Evolutionary conservation across 2,797 vertebrate genomes (phyloP).

Genomic region (Chelonia mydas): DNA sequence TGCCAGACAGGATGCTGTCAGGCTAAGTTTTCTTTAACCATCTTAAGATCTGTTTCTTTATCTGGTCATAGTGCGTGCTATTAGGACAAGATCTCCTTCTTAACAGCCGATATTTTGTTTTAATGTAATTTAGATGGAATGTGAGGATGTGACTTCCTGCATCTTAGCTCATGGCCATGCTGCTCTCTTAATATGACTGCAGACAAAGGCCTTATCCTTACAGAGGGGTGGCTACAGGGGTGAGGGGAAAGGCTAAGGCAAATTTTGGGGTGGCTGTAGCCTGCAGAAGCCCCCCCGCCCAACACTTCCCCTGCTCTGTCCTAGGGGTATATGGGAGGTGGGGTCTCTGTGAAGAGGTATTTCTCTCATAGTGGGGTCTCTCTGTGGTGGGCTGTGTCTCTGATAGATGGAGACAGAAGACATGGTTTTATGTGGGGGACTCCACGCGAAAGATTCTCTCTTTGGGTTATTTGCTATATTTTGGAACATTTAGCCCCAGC

Average conservation of each 20-base stretch:
- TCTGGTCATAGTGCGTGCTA: no score
- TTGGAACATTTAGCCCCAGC: accelerated
- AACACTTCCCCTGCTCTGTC: neutral
- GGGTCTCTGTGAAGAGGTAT: neutral
- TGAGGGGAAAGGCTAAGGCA: neutral
- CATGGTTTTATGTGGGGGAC: neutral
- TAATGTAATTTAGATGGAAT: no score
- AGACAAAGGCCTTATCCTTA: no score
- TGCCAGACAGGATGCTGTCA: no score
- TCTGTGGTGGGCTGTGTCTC: neutral
- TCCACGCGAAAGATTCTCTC: neutral
- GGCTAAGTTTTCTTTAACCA: no score
- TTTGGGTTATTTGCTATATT: neutral
- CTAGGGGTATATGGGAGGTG: neutral
- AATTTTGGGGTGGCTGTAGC: neutral
- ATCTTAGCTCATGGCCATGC: no score
- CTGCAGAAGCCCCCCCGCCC: accelerated
- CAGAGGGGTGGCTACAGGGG: no score
- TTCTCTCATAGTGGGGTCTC: neutral
- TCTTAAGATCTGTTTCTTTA: no score
- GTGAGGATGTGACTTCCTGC: no score
- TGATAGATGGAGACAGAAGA: neutral
- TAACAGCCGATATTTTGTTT: no score
- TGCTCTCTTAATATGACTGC: no score
- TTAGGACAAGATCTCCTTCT: no score